These are phyloP conservation scores for Pleuronectes platessa DNA, from an alignment of 2,113 vertebrate genomes.

Conservation along the genomic window DNA sequence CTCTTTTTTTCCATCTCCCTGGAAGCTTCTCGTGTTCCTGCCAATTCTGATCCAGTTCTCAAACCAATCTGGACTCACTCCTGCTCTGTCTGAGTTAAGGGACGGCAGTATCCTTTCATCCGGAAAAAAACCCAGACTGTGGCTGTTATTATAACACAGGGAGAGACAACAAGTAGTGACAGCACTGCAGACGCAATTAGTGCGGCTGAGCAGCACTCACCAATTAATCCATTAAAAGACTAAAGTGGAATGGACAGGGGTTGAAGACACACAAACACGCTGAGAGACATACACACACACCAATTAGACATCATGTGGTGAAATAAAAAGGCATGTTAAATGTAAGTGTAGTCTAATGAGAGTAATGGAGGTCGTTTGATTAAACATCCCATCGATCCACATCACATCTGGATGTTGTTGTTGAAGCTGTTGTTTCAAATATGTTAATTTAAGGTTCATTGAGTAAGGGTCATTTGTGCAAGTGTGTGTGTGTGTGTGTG, in stretches of 20 bases:
- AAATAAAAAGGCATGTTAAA: constrained; percentile 33
- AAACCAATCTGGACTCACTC: constrained; percentile 38
- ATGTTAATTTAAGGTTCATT: not conserved
- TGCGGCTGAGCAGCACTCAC: constrained; percentile 30
- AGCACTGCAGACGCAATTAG: constrained; percentile 45
- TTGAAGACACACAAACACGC: constrained; percentile 15
- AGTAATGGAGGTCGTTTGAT: constrained; percentile 9
- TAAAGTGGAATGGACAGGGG: constrained; percentile 36
- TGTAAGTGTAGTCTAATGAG: constrained; percentile 6
- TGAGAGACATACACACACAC: not conserved
- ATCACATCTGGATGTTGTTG: constrained; percentile 4
- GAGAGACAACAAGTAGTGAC: constrained; percentile 56
- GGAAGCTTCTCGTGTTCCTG: constrained; percentile 36
- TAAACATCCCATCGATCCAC: not conserved
- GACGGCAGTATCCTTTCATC: constrained; percentile 50
- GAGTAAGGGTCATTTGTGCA: no score
- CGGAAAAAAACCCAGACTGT: constrained; percentile 16
- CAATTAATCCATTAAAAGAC: constrained; percentile 67
- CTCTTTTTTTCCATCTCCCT: constrained; percentile 30
- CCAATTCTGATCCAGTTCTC: constrained; percentile 44
- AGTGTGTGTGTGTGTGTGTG: no score
- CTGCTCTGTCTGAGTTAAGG: constrained; percentile 49
- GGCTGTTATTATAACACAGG: constrained; percentile 51
- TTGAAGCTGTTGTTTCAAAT: constrained; percentile 7
- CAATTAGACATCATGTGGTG: constrained; percentile 34